Evolutionary conservation across 2,797 vertebrate genomes (phyloP).

Genomic region (Melanotaenia maccullochi): DNA sequence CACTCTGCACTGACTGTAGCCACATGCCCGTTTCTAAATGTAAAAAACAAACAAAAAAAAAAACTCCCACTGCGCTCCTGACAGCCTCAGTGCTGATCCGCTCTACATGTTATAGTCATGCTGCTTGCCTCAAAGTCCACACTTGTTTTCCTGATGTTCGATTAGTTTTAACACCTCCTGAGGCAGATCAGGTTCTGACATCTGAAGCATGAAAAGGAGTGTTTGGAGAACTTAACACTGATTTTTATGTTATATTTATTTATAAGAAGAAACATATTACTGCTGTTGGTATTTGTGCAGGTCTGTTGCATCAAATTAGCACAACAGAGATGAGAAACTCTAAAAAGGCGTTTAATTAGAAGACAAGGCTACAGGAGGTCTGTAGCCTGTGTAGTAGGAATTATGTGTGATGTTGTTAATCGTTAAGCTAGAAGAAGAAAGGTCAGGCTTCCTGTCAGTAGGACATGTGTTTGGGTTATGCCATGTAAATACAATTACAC

Average conservation of each 20-base stretch:
- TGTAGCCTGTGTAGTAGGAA: conserved; percentile 65
- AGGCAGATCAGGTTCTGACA: conserved; percentile 22
- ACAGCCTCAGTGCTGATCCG: conserved; percentile 41
- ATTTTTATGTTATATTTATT: conserved; percentile 81
- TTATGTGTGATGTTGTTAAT: conserved; percentile 67
- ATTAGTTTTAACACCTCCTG: conserved; percentile 16
- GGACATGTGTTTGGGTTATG: conserved; percentile 64
- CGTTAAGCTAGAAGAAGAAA: conserved; percentile 66
- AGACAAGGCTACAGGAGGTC: conserved; percentile 48
- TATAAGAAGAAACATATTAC: conserved; percentile 70
- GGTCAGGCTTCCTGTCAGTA: conserved; percentile 69
- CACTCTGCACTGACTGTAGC: conserved; percentile 57
- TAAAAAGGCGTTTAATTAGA: conserved; percentile 43
- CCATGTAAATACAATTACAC: conserved; percentile 81
- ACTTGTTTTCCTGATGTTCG: not conserved
- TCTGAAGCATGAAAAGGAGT: conserved; percentile 60
- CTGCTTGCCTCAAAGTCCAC: conserved; percentile 10
- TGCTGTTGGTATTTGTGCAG: conserved; percentile 67
- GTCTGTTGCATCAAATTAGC: conserved; percentile 46
- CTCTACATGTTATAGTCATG: conserved; percentile 24
- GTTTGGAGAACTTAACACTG: conserved; percentile 69
- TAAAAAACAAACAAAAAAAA: conserved; percentile 32
- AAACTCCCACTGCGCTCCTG: conserved; percentile 36
- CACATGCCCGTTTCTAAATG: conserved; percentile 48
- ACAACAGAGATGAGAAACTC: conserved; percentile 40